These are phyloP conservation scores for Vesta saturnalis DNA, from an alignment of 2,888 invertebrate genomes.

Conservation along the genomic window DNA sequence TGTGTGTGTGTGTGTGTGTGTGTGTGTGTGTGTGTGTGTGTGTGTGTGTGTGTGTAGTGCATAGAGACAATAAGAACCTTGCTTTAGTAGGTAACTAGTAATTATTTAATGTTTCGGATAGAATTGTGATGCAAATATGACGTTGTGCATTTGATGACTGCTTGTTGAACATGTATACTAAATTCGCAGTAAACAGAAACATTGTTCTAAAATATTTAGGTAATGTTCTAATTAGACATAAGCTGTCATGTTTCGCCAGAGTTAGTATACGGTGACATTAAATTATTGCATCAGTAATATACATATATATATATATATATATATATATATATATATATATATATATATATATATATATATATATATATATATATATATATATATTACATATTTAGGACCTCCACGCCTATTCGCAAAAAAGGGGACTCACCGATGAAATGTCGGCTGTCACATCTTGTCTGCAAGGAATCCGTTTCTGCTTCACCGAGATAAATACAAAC, in stretches of 20 bases:
- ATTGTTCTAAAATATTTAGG: no score
- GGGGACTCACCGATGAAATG: slow-evolving; percentile 46
- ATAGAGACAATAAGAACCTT: no score
- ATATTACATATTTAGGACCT: slow-evolving; percentile 15
- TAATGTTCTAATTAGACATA: background rate
- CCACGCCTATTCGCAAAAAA: slow-evolving; percentile 37
- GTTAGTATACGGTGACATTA: slow-evolving; percentile 28
- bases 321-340: slow-evolving; percentile 32
- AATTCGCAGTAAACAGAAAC: no score
- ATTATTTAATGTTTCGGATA: background rate
- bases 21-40: no score
- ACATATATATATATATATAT: slow-evolving; percentile 31
- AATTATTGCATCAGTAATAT: slow-evolving; percentile 37
- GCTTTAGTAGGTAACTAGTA: no score
- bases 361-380: background rate
- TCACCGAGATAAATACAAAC: slow-evolving; percentile 53
- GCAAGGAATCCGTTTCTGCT: slow-evolving; percentile 50
- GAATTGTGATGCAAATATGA: background rate
- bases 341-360: no score
- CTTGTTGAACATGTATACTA: no score
- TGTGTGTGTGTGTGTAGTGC: no score
- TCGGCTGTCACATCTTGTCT: slow-evolving; percentile 48
- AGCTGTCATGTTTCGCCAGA: slow-evolving; percentile 14
- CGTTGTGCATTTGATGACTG: background rate
- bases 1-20: no score